A percentile compares a stretch with the other conserved stretches of the same genome.
phyloP scores from a whole-genome alignment of 2,797 vertebrate genomes.

The Paratrypauchen microcephalus region DNA sequence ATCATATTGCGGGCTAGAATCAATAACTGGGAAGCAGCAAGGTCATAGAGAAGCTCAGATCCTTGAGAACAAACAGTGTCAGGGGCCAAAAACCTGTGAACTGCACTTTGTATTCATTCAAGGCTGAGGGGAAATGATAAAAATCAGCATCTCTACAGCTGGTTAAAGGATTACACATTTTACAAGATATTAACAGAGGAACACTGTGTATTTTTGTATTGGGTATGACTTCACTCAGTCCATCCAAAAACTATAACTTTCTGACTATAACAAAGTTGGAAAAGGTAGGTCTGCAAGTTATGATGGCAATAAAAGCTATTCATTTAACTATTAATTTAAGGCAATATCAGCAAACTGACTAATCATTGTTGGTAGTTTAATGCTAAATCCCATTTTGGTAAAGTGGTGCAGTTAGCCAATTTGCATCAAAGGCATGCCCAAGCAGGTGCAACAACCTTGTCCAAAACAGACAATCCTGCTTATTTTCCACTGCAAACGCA shows the following conservation, averaged over 20 bases:
- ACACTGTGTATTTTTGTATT: constrained; percentile 5
- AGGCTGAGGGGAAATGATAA: constrained; percentile 22
- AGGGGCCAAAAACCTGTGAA: constrained; percentile 24
- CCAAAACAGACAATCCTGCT: not conserved
- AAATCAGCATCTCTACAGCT: not conserved
- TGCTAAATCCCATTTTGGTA: not conserved
- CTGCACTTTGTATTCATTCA: constrained; percentile 13
- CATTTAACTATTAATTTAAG: not conserved
- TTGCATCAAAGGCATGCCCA: constrained; percentile 1
- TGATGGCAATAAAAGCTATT: not conserved
- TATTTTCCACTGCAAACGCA: not conserved
- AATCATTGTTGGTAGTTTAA: not conserved
- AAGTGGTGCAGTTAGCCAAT: not conserved
- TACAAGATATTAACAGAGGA: constrained; percentile 11
- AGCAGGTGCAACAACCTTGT: constrained; percentile 3
- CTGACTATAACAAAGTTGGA: too few species aligned
- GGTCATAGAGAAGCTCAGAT: constrained; percentile 5
- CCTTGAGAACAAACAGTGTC: constrained; percentile 17
- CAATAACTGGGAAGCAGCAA: constrained; percentile 10
- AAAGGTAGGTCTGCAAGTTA: not conserved
- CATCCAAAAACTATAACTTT: not conserved
- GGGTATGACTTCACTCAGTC: constrained; percentile 3
- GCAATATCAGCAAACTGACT: not conserved
- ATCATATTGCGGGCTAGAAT: not conserved
- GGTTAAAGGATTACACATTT: constrained; percentile 3